phyloP scores from a whole-genome alignment of 2,797 vertebrate genomes.

The Mormyrops boulengeri region DNA sequence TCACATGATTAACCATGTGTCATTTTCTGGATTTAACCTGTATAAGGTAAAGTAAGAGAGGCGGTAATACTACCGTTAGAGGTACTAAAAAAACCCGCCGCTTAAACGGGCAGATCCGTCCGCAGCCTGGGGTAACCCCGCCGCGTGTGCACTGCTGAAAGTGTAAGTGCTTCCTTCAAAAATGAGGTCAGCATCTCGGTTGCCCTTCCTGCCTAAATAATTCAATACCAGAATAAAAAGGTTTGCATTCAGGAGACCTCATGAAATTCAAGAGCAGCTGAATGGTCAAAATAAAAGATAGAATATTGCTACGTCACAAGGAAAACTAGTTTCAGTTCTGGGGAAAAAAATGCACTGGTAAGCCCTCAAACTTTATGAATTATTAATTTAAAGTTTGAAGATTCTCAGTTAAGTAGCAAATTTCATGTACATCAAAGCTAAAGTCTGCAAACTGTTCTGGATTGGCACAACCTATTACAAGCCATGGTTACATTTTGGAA shows the following conservation, averaged over 20 bases:
- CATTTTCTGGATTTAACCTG: background rate
- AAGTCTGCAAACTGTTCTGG: background rate
- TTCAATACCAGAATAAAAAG: conserved; percentile 31
- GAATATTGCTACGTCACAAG: background rate
- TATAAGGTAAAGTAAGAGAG: background rate
- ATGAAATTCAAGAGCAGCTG: conserved; percentile 12
- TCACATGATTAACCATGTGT: background rate
- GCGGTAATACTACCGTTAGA: background rate
- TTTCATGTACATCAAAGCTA: background rate
- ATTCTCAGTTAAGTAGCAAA: background rate
- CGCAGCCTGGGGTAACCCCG: background rate
- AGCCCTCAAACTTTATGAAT: background rate
- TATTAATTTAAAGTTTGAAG: background rate
- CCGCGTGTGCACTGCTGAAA: conserved; percentile 23
- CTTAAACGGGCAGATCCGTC: background rate
- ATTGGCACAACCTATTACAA: background rate
- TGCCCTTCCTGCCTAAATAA: conserved; percentile 49
- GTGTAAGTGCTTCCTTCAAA: conserved; percentile 40
- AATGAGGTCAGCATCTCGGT: conserved; percentile 32
- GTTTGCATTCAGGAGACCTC: background rate
- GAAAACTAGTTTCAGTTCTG: background rate
- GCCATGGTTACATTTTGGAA: background rate
- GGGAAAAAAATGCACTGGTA: background rate
- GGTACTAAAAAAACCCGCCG: background rate
- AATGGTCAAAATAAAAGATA: background rate